Evolutionary conservation across 2,888 invertebrate genomes (phyloP).

Genomic region (Oxyscelio sp.): DNA sequence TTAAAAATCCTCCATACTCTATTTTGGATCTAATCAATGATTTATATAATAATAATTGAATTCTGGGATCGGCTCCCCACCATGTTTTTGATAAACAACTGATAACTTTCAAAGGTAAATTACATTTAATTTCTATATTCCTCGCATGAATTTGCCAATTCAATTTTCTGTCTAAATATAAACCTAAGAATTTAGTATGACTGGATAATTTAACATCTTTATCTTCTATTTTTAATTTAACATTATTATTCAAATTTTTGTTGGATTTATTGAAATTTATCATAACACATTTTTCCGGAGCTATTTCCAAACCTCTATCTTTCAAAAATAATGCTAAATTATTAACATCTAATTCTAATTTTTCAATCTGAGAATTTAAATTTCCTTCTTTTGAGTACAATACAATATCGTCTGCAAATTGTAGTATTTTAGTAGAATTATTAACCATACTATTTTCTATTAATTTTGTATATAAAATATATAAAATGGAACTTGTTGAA

Average conservation of each 20-base stretch:
- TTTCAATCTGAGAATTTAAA: too few relatives aligned
- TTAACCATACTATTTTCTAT: background rate
- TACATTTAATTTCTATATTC: background rate
- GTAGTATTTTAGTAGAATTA: constrained; percentile 12
- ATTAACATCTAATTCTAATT: too few relatives aligned
- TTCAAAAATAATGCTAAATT: too few relatives aligned
- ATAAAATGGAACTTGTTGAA: constrained; percentile 16
- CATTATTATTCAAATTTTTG: background rate
- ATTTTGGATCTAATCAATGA: constrained; percentile 13
- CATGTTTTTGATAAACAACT: constrained; percentile 22
- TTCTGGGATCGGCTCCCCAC: constrained; percentile 19
- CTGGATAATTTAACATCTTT: background rate
- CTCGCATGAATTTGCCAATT: constrained; percentile 22
- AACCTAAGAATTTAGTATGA: constrained; percentile 27
- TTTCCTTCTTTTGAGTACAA: background rate
- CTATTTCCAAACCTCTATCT: background rate
- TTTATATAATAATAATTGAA: background rate
- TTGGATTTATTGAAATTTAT: constrained; percentile 22
- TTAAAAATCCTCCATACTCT: too few relatives aligned
- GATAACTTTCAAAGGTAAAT: constrained; percentile 11
- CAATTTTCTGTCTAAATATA: constrained; percentile 14
- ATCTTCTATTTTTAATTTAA: background rate
- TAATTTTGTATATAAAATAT: constrained; percentile 22
- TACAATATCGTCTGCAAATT: constrained; percentile 48
- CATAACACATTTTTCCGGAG: background rate